phyloP scores from a whole-genome alignment of 2,888 invertebrate species.

The Tetheella fluctuosa region DNA sequence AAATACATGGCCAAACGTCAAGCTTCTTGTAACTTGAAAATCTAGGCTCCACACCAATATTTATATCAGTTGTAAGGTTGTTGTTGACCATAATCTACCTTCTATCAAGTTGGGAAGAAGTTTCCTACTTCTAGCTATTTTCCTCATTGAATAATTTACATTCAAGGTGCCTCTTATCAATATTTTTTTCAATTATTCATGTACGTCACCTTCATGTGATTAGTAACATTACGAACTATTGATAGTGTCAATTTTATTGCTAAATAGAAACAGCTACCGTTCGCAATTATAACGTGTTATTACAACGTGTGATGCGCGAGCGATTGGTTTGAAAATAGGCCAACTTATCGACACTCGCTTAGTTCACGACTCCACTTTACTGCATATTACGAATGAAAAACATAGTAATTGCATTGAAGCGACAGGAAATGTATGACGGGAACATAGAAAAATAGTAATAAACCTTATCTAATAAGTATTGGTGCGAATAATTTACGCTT shows the following conservation, averaged over 20 bases:
- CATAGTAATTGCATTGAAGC: constrained; percentile 7
- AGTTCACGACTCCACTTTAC: constrained; percentile 58
- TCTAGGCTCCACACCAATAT: background rate
- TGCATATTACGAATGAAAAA: constrained; percentile 40
- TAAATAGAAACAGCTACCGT: constrained; percentile 43
- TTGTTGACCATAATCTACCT: too few relatives aligned
- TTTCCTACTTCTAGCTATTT: background rate
- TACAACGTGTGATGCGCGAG: constrained; percentile 32
- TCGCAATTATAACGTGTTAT: constrained; percentile 41
- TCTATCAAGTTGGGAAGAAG: too few relatives aligned
- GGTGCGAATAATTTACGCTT: background rate
- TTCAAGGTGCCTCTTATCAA: constrained; percentile 34
- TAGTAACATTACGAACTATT: constrained; percentile 11
- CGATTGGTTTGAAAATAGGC: constrained; percentile 61
- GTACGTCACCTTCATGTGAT: background rate
- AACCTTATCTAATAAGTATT: background rate
- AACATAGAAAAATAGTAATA: constrained; percentile 13
- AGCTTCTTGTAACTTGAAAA: background rate
- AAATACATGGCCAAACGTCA: background rate
- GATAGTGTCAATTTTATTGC: constrained; percentile 30
- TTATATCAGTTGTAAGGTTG: too few relatives aligned
- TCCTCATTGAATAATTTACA: background rate
- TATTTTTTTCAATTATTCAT: constrained; percentile 20
- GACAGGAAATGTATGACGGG: constrained; percentile 15
- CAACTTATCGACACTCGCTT: constrained; percentile 62